A percentile compares a stretch with the other conserved stretches of the same genome.
These are phyloP conservation scores for Iguana delicatissima DNA, from an alignment of 2,797 vertebrate genomes.

Conservation along the genomic window DNA sequence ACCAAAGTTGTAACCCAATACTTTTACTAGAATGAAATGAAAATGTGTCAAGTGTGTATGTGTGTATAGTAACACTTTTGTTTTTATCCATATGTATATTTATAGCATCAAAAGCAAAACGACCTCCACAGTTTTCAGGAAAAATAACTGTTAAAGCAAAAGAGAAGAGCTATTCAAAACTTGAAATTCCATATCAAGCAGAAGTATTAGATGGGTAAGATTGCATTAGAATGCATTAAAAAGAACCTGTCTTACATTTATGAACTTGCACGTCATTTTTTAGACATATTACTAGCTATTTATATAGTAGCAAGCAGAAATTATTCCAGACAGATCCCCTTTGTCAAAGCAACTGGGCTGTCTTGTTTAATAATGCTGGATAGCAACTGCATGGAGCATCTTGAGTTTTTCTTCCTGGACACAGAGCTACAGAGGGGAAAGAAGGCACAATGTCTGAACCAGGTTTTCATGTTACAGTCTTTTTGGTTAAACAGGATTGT, in stretches of 20 bases:
- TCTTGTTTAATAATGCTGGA: neutral
- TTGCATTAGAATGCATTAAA: slow-evolving; percentile 7
- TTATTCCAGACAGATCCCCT: neutral
- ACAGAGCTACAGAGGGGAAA: neutral
- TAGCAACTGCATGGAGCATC: neutral
- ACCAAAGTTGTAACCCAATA: neutral
- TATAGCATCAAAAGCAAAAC: slow-evolving; percentile 96
- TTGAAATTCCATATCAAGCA: slow-evolving; percentile 98
- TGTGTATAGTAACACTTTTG: neutral
- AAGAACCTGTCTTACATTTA: neutral
- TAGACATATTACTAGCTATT: neutral
- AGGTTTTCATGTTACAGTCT: neutral
- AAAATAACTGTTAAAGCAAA: slow-evolving; percentile 99
- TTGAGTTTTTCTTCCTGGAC: neutral
- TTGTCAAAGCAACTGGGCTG: neutral
- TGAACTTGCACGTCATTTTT: neutral
- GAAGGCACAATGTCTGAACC: neutral
- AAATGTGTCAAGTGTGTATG: neutral
- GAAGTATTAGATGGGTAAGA: slow-evolving; percentile 98
- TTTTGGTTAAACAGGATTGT: neutral
- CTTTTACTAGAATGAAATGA: neutral
- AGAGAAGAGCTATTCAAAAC: slow-evolving; percentile 98
- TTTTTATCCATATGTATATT: slow-evolving; percentile 51
- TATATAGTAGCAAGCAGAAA: neutral
- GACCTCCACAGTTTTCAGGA: slow-evolving; percentile 92